Evolutionary conservation across 1,140 invertebrate species (phyloP).

Genomic region (Schlechtendalia chinensis): DNA sequence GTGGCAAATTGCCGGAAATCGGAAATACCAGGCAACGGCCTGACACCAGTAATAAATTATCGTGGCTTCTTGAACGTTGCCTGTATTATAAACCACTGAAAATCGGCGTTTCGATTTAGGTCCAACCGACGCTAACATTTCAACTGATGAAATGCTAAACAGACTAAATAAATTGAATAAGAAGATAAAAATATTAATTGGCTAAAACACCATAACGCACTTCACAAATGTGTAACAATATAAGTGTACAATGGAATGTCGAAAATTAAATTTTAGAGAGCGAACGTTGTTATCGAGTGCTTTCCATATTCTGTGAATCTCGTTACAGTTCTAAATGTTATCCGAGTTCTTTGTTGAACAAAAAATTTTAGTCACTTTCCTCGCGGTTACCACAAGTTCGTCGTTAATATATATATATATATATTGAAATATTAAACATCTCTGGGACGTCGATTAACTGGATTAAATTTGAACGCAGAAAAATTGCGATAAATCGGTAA

Average conservation of each 20-base stretch:
- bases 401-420: too few species aligned
- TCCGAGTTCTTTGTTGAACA: too few species aligned
- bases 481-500: constrained; percentile 29
- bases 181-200: too few species aligned
- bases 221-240: not conserved
- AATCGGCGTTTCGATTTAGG: not conserved
- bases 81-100: not conserved
- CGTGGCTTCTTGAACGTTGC: constrained; percentile 7
- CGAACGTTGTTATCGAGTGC: too few species aligned
- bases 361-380: too few species aligned
- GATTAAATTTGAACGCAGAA: constrained; percentile 1
- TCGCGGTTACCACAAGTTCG: too few species aligned
- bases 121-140: not conserved
- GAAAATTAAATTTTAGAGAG: too few species aligned
- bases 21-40: constrained; percentile 23
- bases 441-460: not conserved
- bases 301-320: too few species aligned
- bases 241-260: not conserved
- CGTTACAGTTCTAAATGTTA: too few species aligned
- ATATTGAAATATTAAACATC: too few species aligned
- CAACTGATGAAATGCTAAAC: not conserved
- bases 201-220: too few species aligned
- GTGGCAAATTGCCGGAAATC: constrained; percentile 20
- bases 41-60: constrained; percentile 28
- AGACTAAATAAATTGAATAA: not conserved